Conservation (phyloP, 2,888 invertebrate species). For the Agrilus cyanescens region DNA sequence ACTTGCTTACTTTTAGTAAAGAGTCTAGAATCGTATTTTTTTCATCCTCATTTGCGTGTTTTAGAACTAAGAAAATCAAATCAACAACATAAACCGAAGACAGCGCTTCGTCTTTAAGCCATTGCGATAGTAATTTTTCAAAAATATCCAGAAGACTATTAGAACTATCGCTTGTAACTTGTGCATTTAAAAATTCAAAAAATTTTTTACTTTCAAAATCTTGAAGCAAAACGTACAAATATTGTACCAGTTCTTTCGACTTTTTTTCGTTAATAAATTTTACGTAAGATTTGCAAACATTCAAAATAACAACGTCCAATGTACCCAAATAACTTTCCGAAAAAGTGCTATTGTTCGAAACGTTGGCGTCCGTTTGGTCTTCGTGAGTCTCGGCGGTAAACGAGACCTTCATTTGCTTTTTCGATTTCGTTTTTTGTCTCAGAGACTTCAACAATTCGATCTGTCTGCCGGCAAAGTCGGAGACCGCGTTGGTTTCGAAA, state of each 20-base stretch:
- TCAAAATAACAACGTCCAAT: conserved; percentile 37
- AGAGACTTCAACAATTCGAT: conserved; percentile 38
- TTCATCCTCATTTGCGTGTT: conserved; percentile 41
- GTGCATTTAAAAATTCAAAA: conserved; percentile 35
- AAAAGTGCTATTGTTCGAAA: conserved; percentile 13
- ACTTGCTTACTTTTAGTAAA: conserved; percentile 42
- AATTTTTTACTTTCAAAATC: conserved; percentile 45
- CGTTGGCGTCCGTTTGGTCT: conserved; percentile 16
- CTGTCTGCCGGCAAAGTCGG: conserved; percentile 27
- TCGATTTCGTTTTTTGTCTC: conserved; percentile 34
- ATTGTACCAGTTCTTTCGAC: conserved; percentile 37
- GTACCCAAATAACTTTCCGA: conserved; percentile 35
- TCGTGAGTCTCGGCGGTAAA: conserved; percentile 30
- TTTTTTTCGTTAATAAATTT: conserved; percentile 38
- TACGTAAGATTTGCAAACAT: conserved; percentile 42
- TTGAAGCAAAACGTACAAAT: conserved; percentile 42
- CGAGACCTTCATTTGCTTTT: conserved; percentile 42
- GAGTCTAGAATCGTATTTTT: conserved; percentile 43
- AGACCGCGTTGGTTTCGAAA: conserved; percentile 15
- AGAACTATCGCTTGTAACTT: conserved; percentile 17
- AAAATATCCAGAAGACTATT: conserved; percentile 23
- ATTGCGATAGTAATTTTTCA: conserved; percentile 25
- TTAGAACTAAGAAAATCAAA: conserved; percentile 49
- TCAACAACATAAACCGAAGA: conserved; percentile 45
- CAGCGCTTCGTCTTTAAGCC: conserved; percentile 42